Evolutionary conservation across 1,140 invertebrate species (phyloP), one percentile per base, ranked within the genome.

Genomic region (Meteorus sp.): DNA sequence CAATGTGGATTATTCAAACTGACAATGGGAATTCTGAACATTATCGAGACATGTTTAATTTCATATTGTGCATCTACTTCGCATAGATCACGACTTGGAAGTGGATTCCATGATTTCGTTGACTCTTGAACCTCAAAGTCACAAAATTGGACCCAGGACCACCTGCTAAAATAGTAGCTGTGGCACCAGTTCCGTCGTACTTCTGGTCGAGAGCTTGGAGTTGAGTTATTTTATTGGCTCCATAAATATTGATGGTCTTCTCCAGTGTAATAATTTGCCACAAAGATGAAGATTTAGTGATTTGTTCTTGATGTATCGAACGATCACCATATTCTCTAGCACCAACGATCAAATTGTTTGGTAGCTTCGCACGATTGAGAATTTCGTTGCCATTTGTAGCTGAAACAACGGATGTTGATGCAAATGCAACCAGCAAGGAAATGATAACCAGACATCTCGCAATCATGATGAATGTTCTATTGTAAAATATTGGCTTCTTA

Each of bases 181-280:
- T 80, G 2, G 85, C 86, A 0, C 81, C 81, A 15, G 76, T 79
- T 3, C 79, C 84, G 9, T 82, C 80, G 2, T 45, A 76, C 8
- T 81, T 77, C 50, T 82, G 80, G 43, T 84, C 84, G 2, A 82
- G 73, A 7, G 81, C 80, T 17, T 80, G 75, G 31, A 84, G 63
- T 41, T 82, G 73, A 6, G 79, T 82, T 20, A 85, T 83, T 17
- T 59, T 73, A 1, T 65, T 52, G 35, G 39, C 74, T 25, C 7
- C 57, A 0, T 66, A 54, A 0, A 56, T 44, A 15, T 69, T 69
- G 65, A 77, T 80, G 0, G 44, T 64, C 19, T 66, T 72, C 13
- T 75, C 61, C 0, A 69, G 56, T 1, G 68, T 70, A 0, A 77
- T 65, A 2, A 82, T 63, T 19, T 74, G 74, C 61, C 77, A 53